These are phyloP conservation scores for Synanthedon vespiformis DNA, from an alignment of 2,888 invertebrate species.

Conservation along the genomic window DNA sequence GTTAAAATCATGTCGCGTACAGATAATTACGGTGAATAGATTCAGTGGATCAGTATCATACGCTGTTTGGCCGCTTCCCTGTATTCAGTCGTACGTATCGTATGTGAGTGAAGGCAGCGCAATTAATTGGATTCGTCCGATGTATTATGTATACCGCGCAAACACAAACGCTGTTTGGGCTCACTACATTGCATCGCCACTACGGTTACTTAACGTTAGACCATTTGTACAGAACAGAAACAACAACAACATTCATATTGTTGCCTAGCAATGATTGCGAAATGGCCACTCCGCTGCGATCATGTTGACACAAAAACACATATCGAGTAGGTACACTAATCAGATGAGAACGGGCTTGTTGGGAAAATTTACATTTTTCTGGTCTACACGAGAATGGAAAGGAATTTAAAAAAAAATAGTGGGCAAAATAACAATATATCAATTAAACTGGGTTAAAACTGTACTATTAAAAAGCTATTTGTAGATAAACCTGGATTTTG, in stretches of 20 bases:
- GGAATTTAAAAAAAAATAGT: too few species aligned
- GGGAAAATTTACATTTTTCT: too few species aligned
- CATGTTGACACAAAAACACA: too few species aligned
- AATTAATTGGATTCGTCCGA: conserved; percentile 41
- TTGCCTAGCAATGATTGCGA: too few species aligned
- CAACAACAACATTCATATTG: neutral
- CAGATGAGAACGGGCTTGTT: too few species aligned
- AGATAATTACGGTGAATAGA: neutral
- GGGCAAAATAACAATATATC: too few species aligned
- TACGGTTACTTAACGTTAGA: neutral
- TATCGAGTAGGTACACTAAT: too few species aligned
- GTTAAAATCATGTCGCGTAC: conserved; percentile 32
- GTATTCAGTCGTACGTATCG: conserved; percentile 5
- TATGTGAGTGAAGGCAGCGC: conserved; percentile 22
- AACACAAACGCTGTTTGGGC: conserved; percentile 28
- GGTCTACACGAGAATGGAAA: too few species aligned
- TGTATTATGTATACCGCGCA: conserved; percentile 10
- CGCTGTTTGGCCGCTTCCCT: conserved; percentile 22
- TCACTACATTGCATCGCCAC: conserved; percentile 3
- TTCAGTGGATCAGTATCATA: neutral
- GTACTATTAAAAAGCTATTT: too few species aligned
- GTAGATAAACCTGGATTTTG: too few species aligned
- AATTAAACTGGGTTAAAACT: too few species aligned
- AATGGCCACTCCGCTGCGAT: too few species aligned
- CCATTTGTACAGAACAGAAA: neutral